Conservation (phyloP, 53 echinoderm and acorn worm species). For the Pentamera pediparva region DNA sequence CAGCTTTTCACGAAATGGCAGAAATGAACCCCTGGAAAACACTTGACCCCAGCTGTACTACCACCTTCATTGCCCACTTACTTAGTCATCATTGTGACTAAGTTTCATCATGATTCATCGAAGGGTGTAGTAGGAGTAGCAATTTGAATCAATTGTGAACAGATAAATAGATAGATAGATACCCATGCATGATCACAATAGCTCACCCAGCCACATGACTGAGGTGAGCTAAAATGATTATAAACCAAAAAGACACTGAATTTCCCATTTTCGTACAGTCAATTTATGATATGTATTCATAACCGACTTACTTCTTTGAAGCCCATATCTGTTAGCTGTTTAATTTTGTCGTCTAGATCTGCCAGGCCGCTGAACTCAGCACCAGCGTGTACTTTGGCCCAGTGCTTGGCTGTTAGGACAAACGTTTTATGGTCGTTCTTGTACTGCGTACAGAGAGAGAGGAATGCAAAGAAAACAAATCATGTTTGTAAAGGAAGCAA, state of each 20-base stretch:
- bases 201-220: too few relatives aligned
- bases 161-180: too few relatives aligned
- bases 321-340: slow-evolving; percentile 83
- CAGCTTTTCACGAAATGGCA: too few relatives aligned
- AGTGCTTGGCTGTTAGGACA: slow-evolving; percentile 74
- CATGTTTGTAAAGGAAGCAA: too few relatives aligned
- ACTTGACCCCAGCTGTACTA: too few relatives aligned
- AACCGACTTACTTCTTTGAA: slow-evolving; percentile 71
- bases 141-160: too few relatives aligned
- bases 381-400: slow-evolving; percentile 81
- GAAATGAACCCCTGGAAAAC: too few relatives aligned
- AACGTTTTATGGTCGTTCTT: slow-evolving; percentile 75
- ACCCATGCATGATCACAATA: too few relatives aligned
- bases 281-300: not conserved
- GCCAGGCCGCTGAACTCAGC: slow-evolving; percentile 3
- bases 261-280: not conserved
- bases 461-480: not conserved
- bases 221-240: not conserved
- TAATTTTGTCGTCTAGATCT: slow-evolving; percentile 68
- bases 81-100: too few relatives aligned
- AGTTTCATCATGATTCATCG: too few relatives aligned
- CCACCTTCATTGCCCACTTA: too few relatives aligned
- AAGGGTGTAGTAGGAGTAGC: too few relatives aligned
- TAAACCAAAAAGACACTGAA: not conserved
- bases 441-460: slow-evolving; percentile 53